Conservation (phyloP, 2,888 invertebrate species). For the Corbicula japonica region DNA sequence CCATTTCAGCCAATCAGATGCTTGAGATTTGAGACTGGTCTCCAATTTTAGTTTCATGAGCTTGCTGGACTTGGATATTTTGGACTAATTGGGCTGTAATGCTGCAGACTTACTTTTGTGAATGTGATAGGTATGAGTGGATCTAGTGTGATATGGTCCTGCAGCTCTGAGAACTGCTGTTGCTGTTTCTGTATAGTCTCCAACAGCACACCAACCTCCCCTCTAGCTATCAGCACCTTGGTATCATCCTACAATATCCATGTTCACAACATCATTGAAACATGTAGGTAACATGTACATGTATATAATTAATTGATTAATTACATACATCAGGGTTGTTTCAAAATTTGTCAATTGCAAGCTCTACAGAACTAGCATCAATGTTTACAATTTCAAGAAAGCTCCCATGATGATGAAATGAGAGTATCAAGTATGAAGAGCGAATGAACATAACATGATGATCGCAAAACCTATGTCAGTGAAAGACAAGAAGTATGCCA, state of each 20-base stretch:
- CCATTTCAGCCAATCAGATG: too few relatives aligned
- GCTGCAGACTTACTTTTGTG: constrained; percentile 87
- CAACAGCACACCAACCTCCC: constrained; percentile 87
- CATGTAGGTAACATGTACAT: background rate
- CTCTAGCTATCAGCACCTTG: constrained; percentile 87
- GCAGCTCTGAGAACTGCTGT: constrained; percentile 88
- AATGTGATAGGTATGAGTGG: constrained; percentile 89
- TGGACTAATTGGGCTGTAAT: background rate
- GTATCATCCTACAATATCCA: constrained; percentile 87
- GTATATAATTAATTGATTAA: background rate
- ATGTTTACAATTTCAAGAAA: too few relatives aligned
- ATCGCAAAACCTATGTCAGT: too few relatives aligned
- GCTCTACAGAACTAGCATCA: too few relatives aligned
- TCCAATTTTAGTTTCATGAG: too few relatives aligned
- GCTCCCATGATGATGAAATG: too few relatives aligned
- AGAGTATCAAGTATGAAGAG: too few relatives aligned
- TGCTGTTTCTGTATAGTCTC: constrained; percentile 88
- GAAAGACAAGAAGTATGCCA: too few relatives aligned
- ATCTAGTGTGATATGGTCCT: constrained; percentile 88
- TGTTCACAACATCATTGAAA: background rate
- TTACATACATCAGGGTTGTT: background rate
- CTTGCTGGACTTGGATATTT: too few relatives aligned
- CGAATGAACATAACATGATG: too few relatives aligned
- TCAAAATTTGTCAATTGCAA: too few relatives aligned
- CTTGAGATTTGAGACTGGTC: too few relatives aligned